phyloP scores from a whole-genome alignment of 2,797 vertebrate species.

The Emydoidea blandingii region DNA sequence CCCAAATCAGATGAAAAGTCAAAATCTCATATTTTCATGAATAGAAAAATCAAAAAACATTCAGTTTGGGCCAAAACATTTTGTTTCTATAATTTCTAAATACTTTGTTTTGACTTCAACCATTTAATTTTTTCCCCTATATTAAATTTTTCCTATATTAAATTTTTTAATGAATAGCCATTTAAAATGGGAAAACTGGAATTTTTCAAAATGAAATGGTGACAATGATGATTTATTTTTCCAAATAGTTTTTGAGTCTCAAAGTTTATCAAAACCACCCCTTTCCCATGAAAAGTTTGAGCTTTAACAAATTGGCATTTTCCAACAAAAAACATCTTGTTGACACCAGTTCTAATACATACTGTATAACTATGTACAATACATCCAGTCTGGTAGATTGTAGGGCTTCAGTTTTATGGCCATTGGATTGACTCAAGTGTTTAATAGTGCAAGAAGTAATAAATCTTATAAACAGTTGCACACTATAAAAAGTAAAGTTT shows the following conservation, averaged over 20 bases:
- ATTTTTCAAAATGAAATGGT: neutral
- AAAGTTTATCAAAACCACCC: neutral
- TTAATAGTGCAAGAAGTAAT: neutral
- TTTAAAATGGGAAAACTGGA: neutral
- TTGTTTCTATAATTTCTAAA: neutral
- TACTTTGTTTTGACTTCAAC: neutral
- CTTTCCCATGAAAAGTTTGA: neutral
- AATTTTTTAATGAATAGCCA: neutral
- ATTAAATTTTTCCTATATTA: neutral
- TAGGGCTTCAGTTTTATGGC: neutral
- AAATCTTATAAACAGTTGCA: neutral
- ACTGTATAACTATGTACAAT: neutral
- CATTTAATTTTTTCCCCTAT: neutral
- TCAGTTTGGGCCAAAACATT: neutral
- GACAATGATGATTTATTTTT: neutral
- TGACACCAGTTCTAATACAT: neutral
- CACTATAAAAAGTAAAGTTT: neutral
- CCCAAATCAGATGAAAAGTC: neutral
- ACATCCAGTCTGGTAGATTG: neutral
- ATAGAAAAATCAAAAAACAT: neutral
- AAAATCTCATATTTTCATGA: neutral
- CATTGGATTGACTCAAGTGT: neutral
- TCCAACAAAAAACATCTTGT: neutral
- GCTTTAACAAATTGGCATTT: neutral
- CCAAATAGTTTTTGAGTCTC: neutral